phyloP scores from a whole-genome alignment of 2,888 invertebrate genomes.

The Drosophila rubida region DNA sequence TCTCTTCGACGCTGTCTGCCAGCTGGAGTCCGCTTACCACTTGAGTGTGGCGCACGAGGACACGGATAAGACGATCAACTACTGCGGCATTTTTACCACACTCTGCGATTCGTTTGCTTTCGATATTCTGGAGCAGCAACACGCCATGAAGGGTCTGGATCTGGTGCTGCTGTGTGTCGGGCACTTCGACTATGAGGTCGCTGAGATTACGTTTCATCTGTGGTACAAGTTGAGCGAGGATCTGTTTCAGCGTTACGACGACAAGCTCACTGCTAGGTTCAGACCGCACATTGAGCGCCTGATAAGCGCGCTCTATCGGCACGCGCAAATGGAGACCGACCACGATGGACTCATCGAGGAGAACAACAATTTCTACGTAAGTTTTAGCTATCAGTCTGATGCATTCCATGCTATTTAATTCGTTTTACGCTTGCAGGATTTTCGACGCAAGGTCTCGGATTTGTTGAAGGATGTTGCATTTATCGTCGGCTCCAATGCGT shows the following conservation, averaged over 20 bases:
- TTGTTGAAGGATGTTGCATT: conserved; percentile 98
- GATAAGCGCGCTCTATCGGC: conserved; percentile 94
- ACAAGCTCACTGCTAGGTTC: conserved; percentile 92
- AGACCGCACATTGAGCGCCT: conserved; percentile 95
- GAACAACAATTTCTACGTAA: conserved; percentile 91
- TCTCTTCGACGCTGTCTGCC: conserved; percentile 92
- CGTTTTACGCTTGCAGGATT: conserved; percentile 86
- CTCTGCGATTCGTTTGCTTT: conserved; percentile 94
- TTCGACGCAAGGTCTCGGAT: conserved; percentile 94
- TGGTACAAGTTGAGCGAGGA: conserved; percentile 99
- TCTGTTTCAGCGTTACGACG: conserved; percentile 94
- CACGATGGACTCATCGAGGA: conserved; percentile 94
- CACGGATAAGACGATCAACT: conserved; percentile 96
- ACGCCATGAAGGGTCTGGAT: conserved; percentile 92
- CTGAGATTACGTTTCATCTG: conserved; percentile 96
- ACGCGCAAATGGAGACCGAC: conserved; percentile 98
- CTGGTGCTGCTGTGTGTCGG: conserved; percentile 96
- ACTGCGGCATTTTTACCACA: conserved; percentile 96
- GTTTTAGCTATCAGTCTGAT: too few relatives aligned
- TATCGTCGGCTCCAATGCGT: conserved; percentile 96
- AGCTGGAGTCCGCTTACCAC: conserved; percentile 94
- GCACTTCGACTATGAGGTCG: conserved; percentile 98
- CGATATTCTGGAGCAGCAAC: conserved; percentile 89
- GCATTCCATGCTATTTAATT: not conserved
- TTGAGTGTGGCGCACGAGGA: conserved; percentile 97